Conservation (phyloP, 2,888 invertebrate genomes). For the Oeneis ivallda region DNA sequence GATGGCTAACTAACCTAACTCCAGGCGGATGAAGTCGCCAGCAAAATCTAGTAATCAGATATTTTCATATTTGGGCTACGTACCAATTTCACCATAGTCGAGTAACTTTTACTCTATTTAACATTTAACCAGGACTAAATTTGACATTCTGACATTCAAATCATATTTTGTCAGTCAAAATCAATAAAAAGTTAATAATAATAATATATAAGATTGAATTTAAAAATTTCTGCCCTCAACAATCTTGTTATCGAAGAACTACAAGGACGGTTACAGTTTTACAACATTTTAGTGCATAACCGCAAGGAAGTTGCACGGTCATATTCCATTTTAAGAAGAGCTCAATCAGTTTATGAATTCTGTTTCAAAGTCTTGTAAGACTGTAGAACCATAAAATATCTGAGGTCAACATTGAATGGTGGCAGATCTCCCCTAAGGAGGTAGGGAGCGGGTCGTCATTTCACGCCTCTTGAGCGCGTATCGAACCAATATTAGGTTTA, state of each 20-base stretch:
- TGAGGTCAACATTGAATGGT: conserved; percentile 57
- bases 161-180: too few species aligned
- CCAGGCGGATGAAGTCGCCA: too few species aligned
- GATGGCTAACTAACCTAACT: too few species aligned
- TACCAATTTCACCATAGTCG: too few species aligned
- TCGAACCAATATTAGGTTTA: conserved; percentile 80
- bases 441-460: conserved; percentile 64
- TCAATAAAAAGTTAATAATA: not conserved
- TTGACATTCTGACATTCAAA: too few species aligned
- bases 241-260: conserved; percentile 1
- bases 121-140: too few species aligned
- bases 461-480: conserved; percentile 78
- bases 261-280: conserved; percentile 7
- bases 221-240: not conserved
- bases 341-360: conserved; percentile 27
- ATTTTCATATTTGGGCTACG: too few species aligned
- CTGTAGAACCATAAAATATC: conserved; percentile 50
- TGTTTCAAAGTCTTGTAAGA: conserved; percentile 24
- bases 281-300: conserved; percentile 14
- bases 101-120: too few species aligned
- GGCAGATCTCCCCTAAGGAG: conserved; percentile 46
- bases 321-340: conserved; percentile 19
- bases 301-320: conserved; percentile 24
- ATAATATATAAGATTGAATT: not conserved
- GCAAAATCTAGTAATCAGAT: too few species aligned